Conservation (phyloP, 2,888 invertebrate species). For the Sinhomidia bicolor region DNA sequence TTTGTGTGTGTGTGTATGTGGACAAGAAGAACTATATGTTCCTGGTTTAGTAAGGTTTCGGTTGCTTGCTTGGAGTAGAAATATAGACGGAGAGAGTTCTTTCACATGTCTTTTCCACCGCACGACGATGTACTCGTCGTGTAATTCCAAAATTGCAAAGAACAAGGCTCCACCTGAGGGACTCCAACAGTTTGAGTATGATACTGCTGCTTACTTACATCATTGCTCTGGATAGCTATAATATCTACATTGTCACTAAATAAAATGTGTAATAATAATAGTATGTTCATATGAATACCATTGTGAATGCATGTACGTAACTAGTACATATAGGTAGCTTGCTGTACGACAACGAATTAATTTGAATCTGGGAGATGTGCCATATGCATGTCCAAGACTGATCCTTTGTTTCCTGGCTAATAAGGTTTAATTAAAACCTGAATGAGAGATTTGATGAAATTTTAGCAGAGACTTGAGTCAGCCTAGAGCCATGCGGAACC, state of each 20-base stretch:
- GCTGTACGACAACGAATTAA: conserved; percentile 68
- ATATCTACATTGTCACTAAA: conserved; percentile 50
- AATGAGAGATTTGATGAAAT: conserved; percentile 75
- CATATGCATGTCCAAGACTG: conserved; percentile 72
- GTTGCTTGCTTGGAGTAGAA: background rate
- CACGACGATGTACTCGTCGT: conserved; percentile 43
- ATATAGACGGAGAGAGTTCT: background rate
- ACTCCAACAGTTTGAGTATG: conserved; percentile 46
- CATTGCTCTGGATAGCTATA: background rate
- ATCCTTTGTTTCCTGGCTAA: conserved; percentile 74
- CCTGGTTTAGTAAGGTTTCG: background rate
- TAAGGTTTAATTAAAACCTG: conserved; percentile 75
- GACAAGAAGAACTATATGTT: conserved; percentile 41
- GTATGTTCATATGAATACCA: background rate
- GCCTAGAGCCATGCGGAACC: conserved; percentile 72
- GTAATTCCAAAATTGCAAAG: conserved; percentile 55
- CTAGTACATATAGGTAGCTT: background rate
- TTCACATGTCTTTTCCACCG: conserved; percentile 12
- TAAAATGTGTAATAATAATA: conserved; percentile 20
- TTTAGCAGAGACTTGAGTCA: conserved; percentile 72
- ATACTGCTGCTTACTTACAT: background rate
- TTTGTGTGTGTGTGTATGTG: conserved; percentile 15
- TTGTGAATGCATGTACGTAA: background rate
- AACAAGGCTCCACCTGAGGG: conserved; percentile 71
- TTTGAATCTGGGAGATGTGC: conserved; percentile 74